Percentiles rank a stretch among this genome's conserved stretches.
These are phyloP conservation scores for Anabas testudineus DNA, from an alignment of 2,797 vertebrate species.

Conservation along the genomic window DNA sequence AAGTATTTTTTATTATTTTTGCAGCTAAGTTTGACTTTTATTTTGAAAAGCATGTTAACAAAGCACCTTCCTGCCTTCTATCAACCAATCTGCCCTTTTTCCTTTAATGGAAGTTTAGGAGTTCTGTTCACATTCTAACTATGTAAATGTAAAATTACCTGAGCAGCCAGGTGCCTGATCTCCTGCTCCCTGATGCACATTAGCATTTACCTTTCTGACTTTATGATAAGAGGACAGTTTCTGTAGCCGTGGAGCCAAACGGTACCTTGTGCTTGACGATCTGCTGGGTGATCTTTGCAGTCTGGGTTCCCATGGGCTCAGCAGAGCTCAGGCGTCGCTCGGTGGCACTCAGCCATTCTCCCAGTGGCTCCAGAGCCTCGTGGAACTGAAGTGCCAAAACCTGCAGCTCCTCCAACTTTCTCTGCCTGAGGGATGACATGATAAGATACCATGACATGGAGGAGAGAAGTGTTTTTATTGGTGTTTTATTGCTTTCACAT, in stretches of 20 bases:
- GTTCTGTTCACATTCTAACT: not conserved
- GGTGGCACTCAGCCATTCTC: conserved; percentile 93
- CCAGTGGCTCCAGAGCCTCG: conserved; percentile 93
- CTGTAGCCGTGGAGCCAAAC: not conserved
- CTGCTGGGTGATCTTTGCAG: conserved; percentile 96
- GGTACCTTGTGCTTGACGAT: conserved; percentile 96
- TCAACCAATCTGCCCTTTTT: too few relatives aligned
- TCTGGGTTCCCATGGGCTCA: conserved; percentile 97
- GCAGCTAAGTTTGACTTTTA: not conserved
- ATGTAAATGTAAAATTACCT: not conserved
- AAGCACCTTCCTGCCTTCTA: too few relatives aligned
- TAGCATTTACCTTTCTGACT: not conserved
- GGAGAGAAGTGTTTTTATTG: conserved; percentile 24
- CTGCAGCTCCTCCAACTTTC: conserved; percentile 96
- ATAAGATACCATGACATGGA: not conserved
- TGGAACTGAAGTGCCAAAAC: conserved; percentile 97
- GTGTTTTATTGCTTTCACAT: conserved; percentile 45
- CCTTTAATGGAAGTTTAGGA: not conserved
- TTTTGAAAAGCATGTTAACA: too few relatives aligned
- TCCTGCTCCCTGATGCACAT: not conserved
- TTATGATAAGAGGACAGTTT: not conserved
- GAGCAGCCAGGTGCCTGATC: not conserved
- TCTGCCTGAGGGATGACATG: conserved; percentile 84
- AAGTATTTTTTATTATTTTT: too few relatives aligned
- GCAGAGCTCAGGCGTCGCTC: conserved; percentile 96